phyloP scores from a whole-genome alignment of 2,888 invertebrate genomes.

The Drosophila lacicola region DNA sequence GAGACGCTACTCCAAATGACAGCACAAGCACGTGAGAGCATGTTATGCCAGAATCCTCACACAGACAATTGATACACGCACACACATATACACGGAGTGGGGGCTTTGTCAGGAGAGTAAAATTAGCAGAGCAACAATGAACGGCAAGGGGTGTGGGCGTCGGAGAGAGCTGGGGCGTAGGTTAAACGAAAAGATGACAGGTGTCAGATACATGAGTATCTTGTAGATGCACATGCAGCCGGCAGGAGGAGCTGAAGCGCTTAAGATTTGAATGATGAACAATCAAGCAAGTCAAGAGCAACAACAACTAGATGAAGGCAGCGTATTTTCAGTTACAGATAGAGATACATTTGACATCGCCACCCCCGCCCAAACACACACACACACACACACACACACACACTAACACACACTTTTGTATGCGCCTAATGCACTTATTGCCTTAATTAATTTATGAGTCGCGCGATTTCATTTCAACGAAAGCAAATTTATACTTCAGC shows the following conservation, averaged over 20 bases:
- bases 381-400: no score
- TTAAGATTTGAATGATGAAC: constrained; percentile 55
- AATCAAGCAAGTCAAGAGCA: constrained; percentile 24
- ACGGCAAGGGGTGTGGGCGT: background rate
- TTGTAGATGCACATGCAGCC: constrained; percentile 30
- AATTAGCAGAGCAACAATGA: constrained; percentile 59
- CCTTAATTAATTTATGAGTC: constrained; percentile 83
- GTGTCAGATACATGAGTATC: constrained; percentile 72
- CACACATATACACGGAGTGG: constrained; percentile 20
- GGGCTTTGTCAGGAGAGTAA: constrained; percentile 30
- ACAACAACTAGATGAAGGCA: background rate
- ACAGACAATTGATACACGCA: constrained; percentile 30
- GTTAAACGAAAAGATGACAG: constrained; percentile 80
- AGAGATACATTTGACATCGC: constrained; percentile 3
- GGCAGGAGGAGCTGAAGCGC: constrained; percentile 15
- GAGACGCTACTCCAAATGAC: constrained; percentile 34
- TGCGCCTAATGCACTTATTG: constrained; percentile 64
- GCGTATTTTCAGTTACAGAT: background rate
- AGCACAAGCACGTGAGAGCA: constrained; percentile 25
- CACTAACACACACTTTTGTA: no score
- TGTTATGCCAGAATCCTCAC: constrained; percentile 43
- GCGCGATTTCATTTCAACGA: constrained; percentile 72
- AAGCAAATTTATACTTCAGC: constrained; percentile 31
- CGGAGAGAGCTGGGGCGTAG: constrained; percentile 30
- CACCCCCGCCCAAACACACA: background rate